Conservation (phyloP, 2,888 invertebrate genomes). For the Chironomus riparius region DNA sequence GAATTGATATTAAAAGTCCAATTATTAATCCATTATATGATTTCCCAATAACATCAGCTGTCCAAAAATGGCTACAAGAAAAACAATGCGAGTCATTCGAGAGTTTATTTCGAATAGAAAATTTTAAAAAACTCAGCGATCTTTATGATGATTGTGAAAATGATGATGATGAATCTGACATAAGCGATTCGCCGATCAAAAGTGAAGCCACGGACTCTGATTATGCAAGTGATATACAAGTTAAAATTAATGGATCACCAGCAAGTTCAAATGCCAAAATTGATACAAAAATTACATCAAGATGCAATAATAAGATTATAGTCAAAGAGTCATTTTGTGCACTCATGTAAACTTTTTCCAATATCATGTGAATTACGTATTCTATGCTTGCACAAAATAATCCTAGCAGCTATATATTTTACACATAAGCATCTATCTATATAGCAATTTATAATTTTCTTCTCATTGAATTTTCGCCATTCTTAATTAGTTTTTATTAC, state of each 20-base stretch:
- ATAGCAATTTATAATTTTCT: no score
- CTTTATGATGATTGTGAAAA: background rate
- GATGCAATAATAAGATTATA: conserved; percentile 16
- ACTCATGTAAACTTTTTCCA: conserved; percentile 11
- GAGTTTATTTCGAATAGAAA: conserved; percentile 12
- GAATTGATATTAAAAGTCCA: conserved; percentile 20
- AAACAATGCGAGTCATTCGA: conserved; percentile 18
- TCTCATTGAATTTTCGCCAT: no score
- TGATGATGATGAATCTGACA: conserved; percentile 6
- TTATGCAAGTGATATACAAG: conserved; percentile 12
- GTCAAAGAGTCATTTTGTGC: conserved; percentile 20
- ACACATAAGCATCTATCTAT: no score
- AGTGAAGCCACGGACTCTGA: conserved; percentile 13
- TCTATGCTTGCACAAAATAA: background rate
- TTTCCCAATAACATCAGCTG: conserved; percentile 16
- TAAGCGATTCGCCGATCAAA: background rate
- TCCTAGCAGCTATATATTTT: no score
- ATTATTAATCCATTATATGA: conserved; percentile 20
- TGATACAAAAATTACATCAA: background rate
- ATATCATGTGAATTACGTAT: background rate
- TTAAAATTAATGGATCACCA: conserved; percentile 8
- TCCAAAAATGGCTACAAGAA: conserved; percentile 13
- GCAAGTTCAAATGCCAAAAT: background rate
- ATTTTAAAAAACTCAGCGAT: conserved; percentile 14
- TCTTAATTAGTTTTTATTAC: no score